Evolutionary conservation across 1,140 invertebrate species (phyloP), one percentile per base, ranked within the genome.

Genomic region (Theocolax elegans): DNA sequence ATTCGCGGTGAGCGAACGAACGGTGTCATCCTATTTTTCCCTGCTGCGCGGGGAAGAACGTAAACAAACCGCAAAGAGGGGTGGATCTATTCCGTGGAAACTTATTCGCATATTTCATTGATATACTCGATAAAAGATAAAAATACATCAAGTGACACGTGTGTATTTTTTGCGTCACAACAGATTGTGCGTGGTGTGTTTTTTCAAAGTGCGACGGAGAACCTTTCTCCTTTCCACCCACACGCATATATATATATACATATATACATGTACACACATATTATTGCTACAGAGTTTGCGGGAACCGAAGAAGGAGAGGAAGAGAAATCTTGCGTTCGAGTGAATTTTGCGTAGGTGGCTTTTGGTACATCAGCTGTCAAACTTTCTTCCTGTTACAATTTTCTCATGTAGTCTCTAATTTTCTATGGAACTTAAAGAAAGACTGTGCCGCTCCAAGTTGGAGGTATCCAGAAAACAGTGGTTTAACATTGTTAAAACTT

Each of bases 171-270:
- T 35, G 21, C 7, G 27, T 21, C 35, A 38, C 17, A 23, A 19
- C 19, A 23, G 9, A 3, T 48, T 44, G n/a, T 21, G 17, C 3
- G 35, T 48, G 8, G 27, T 49, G 19, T 51, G 12, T 60, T 66
- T 67, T 56, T 67, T 31, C 17, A 67, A 67, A 58, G 53, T 58
- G 27, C 49, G 35, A 48, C 40, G 3, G 38, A 13, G 19, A 19
- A 58, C 64, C 53, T 67, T 67, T 58, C 49, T 54, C 64, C 42
- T 58, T 67, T 19, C 64, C 51, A 66, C 64, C 64, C 27, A 58
- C 64, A 67, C 64, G 15, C 15, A 46, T 27, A 15, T 46, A 46
- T 27, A 17, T 25, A 6, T 35, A 10, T 10, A 19, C 40, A 29
- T 60, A 46, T 31, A 44, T 60, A 19, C 40, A 17, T 44, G n/a